Evolutionary conservation across 2,797 vertebrate genomes (phyloP).

Genomic region (Tauraco hartlaubi): DNA sequence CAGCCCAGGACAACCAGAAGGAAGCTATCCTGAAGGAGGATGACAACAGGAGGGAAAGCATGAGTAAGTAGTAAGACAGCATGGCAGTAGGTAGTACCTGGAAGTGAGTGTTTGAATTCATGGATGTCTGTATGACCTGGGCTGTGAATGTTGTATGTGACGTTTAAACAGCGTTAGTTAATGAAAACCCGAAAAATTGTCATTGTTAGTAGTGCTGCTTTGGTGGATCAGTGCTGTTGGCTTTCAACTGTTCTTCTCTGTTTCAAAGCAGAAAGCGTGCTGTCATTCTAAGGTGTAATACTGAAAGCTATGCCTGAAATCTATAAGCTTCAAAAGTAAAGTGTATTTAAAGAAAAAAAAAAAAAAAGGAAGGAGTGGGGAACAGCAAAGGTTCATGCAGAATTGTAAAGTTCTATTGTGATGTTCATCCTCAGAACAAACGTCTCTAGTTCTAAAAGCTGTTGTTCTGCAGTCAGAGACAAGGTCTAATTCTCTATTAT

Average conservation of each 20-base stretch:
- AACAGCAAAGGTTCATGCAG: neutral
- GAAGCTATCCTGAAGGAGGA: conserved; percentile 87
- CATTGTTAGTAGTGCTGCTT: neutral
- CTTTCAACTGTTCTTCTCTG: neutral
- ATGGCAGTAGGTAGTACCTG: neutral
- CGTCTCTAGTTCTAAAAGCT: neutral
- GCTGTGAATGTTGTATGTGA: neutral
- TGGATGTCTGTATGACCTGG: fast-evolving
- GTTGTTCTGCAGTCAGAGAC: neutral
- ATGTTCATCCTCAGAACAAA: neutral
- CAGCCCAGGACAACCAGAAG: conserved; percentile 88
- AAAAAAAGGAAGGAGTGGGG: neutral
- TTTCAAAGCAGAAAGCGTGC: neutral
- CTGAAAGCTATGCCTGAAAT: neutral
- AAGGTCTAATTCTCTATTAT: neutral
- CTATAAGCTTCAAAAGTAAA: fast-evolving
- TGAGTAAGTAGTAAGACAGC: conserved; percentile 84
- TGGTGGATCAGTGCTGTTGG: neutral
- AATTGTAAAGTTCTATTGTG: neutral
- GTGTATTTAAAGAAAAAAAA: neutral
- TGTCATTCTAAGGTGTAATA: neutral
- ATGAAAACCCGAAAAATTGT: neutral
- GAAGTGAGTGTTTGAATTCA: neutral
- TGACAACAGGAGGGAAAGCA: conserved; percentile 90
- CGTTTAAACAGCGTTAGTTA: neutral